Conservation (phyloP, 2,797 vertebrate genomes). For the Vireo griseus region DNA sequence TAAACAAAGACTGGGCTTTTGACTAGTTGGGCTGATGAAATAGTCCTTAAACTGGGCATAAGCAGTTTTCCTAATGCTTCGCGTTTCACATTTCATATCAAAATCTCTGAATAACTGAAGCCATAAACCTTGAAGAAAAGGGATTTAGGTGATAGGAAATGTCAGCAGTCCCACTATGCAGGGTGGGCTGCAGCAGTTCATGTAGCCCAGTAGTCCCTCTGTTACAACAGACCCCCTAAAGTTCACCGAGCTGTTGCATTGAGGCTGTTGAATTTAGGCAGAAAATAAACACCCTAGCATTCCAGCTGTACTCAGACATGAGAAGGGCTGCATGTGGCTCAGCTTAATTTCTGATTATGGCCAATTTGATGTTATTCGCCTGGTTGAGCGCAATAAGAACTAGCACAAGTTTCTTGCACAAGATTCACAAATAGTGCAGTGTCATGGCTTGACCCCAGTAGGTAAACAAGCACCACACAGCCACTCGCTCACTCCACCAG, state of each 20-base stretch:
- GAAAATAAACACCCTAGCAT: neutral
- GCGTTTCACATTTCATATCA: neutral
- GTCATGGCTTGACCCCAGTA: neutral
- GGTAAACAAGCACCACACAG: neutral
- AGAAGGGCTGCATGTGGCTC: rapidly evolving
- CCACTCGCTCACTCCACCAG: neutral
- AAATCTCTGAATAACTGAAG: neutral
- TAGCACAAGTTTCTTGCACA: neutral
- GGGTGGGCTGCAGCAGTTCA: neutral
- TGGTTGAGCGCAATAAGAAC: neutral
- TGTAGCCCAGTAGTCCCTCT: neutral
- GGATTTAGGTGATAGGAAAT: neutral
- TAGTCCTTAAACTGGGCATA: neutral
- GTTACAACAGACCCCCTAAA: neutral
- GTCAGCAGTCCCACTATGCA: neutral
- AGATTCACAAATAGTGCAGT: neutral
- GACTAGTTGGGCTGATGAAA: neutral
- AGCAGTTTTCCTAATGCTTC: neutral
- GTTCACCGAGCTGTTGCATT: neutral
- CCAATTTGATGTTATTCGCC: neutral
- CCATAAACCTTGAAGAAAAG: neutral
- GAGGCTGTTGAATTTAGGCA: neutral
- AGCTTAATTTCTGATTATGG: neutral
- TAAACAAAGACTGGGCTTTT: neutral
- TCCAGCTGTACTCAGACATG: neutral